phyloP scores from a whole-genome alignment of 2,797 vertebrate species.

The Euphonia xanthogaster region DNA sequence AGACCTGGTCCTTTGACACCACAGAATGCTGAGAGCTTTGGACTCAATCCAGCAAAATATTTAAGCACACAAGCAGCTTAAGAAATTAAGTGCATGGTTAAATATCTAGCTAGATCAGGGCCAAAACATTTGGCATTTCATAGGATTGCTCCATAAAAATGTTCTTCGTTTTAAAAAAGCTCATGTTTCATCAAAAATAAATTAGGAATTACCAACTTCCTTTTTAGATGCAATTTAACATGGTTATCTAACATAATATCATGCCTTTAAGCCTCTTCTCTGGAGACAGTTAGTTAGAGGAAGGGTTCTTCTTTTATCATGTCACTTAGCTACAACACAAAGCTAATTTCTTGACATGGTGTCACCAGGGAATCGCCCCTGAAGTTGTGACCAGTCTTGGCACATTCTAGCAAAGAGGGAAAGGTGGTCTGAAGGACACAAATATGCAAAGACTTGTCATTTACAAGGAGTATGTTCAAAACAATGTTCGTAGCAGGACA shows the following conservation, averaged over 20 bases:
- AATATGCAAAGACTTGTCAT: neutral
- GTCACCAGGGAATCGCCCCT: neutral
- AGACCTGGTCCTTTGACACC: constrained; percentile 20
- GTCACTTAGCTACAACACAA: neutral
- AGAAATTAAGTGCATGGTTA: constrained; percentile 19
- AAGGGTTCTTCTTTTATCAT: neutral
- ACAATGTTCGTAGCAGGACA: neutral
- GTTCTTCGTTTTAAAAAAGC: neutral
- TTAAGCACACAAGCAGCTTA: constrained; percentile 13
- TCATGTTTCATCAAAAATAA: neutral
- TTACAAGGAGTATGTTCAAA: neutral
- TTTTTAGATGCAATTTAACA: neutral
- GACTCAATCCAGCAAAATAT: constrained; percentile 24
- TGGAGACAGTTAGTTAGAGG: neutral
- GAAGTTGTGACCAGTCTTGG: neutral
- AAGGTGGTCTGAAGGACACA: neutral
- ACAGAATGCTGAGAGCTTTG: neutral
- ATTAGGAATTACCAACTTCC: neutral
- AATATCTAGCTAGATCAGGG: constrained; percentile 14
- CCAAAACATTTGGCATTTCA: constrained; percentile 30
- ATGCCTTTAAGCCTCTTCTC: neutral
- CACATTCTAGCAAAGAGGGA: neutral
- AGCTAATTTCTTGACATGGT: neutral
- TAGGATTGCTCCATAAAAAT: constrained; percentile 31
- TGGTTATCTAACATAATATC: neutral